Percentiles rank a stretch among this genome's conserved stretches.
These are phyloP conservation scores for Oryzias celebensis DNA, from an alignment of 2,113 vertebrate genomes.

Conservation along the genomic window DNA sequence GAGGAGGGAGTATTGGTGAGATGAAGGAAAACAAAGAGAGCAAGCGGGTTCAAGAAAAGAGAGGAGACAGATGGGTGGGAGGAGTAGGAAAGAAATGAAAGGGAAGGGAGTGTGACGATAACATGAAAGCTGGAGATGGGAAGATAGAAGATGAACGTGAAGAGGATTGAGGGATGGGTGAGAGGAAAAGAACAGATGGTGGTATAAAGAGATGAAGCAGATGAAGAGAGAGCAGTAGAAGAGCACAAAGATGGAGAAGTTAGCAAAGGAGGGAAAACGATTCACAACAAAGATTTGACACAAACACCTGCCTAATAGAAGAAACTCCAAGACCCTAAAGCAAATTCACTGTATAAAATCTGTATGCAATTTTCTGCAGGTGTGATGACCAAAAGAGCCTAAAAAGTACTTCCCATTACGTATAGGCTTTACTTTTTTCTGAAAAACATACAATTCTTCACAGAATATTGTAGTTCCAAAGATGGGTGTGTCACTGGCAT, in stretches of 20 bases:
- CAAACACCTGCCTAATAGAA: too few species aligned
- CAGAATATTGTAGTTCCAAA: too few species aligned
- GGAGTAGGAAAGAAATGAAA: constrained; percentile 32
- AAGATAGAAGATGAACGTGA: constrained; percentile 1
- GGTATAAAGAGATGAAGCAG: background rate
- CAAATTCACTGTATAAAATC: too few species aligned
- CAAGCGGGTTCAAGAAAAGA: constrained; percentile 5
- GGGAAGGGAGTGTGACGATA: constrained; percentile 31
- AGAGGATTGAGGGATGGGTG: constrained; percentile 1
- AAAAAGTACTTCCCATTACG: too few species aligned
- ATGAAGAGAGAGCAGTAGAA: too few species aligned
- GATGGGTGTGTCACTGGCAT: too few species aligned
- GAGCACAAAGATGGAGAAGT: background rate
- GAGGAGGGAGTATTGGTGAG: background rate
- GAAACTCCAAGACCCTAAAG: too few species aligned
- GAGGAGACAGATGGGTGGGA: constrained; percentile 51
- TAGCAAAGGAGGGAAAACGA: background rate
- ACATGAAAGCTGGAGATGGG: constrained; percentile 9
- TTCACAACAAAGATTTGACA: background rate
- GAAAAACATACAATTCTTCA: too few species aligned
- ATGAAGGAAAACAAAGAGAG: background rate
- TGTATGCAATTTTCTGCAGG: too few species aligned
- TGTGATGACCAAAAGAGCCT: too few species aligned
- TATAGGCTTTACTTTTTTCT: too few species aligned
- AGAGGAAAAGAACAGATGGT: constrained; percentile 17